Base-by-base conservation (phyloP, 2,888 invertebrate genomes). In the Yponomeuta evonymella region DNA sequence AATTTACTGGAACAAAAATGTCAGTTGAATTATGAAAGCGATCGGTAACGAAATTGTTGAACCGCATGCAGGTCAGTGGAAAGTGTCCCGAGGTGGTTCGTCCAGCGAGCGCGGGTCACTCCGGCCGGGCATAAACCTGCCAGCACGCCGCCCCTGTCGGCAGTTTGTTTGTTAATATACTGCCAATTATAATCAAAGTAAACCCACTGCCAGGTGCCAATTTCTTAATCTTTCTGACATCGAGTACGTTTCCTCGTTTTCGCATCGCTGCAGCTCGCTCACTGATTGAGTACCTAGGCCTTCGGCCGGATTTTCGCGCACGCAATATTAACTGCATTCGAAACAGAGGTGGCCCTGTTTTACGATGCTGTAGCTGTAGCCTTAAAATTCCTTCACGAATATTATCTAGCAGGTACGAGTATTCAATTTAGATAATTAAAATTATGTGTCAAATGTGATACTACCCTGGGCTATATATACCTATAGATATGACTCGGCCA, bases 21-120 rank as follows among this genome's bases (percentile, higher is more conserved):
- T 89, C 90, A 89, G 88, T 85, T 88, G 85, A 87, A 88, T 90
- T 90, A 90, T 91, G 86, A 88, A 88, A 87, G 88, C 87, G 87
- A 89, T 90, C 89, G 86, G 88, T 90, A 89, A 86, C 86, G 88
- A 88, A 90, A 89, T 89, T 87, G 86, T 85, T 86, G 87, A 84
- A 84, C 80, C 81, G 80, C 83, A 83, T 83, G 80, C 84, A 82
- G 72, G 74, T 73, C 71, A 81, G 88, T 90, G 90, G 91, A 91
- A 92, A 91, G 91, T 92, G 86, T 90, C 89, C 89, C 89, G 89
- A 79, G 75, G 83, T 80, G 83, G 88, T 89, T 89, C 90, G 84
- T 87, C 88, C 87, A 70, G 67, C 70, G 58, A 80, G 79, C 77
- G 79, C 86, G 79, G 91, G 91, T 90, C 91, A 89, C 81, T 79